Base-by-base conservation (phyloP, 2,888 invertebrate species). In the Chorisops tibialis region DNA sequence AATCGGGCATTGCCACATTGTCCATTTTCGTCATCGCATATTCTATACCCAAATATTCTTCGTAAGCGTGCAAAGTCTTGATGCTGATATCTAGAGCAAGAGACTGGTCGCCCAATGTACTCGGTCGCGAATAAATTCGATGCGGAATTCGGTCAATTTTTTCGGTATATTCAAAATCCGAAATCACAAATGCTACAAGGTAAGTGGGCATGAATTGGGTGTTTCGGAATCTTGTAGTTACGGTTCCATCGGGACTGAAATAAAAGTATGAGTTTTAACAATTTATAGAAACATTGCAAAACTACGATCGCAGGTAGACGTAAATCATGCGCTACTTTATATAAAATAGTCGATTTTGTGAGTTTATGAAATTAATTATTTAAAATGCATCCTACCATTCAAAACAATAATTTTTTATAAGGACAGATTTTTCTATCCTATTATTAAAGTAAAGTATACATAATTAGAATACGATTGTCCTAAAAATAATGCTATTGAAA, bases 1-100 rank as follows among this genome's bases (percentile, higher is more conserved):
- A 93, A 69, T 93, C 89, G 0, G 93, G 91, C 7, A 95, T 84
- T 0, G 91, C 91, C 2, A 88, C 87, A 88, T 94, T 91, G 74
- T 96, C 94, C 69, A 91, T 83, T 78, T 94, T 93, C 0, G 88
- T 85, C 18, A 93, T 71, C 0, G 88, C 86, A 69, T 89, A 94
- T 18, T 84, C 78, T 21, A 90, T 85, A 63, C 83, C 82, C 70
- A 92, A 91, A 67, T 87, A 89, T 0, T 85, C 80, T 63, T 87
- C 87, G 52, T 88, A 82, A 67, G 84, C 86, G 22, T 81, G 79
- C 1, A 94, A 75, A 4, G 91, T 83, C 68, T 83, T 81, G 0
- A 88, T 85, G 0, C 91, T 91, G 0, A 89, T 84, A 4, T 86
- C 80, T 12, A 90, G 74, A 0, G 93, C 90, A 67, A 87, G 89